Evolutionary conservation across 2,888 invertebrate species (phyloP).

Genomic region (Campaea margaritaria): DNA sequence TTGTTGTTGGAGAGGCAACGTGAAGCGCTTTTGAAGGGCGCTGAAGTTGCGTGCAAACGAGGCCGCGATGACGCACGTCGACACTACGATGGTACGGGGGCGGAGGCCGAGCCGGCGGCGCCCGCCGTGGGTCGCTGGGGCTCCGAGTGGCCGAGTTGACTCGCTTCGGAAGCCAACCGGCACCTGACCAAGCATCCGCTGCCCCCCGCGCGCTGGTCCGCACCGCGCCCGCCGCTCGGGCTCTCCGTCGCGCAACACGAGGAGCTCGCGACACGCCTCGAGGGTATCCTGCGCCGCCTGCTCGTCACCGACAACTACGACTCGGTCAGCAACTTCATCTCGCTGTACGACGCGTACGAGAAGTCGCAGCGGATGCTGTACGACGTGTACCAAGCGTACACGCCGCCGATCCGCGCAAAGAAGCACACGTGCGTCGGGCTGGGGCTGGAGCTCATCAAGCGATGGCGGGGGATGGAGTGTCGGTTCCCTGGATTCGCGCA

Average conservation of each 20-base stretch:
- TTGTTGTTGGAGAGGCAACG: slow-evolving; percentile 87
- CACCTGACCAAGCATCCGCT: slow-evolving; percentile 63
- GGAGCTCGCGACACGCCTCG: slow-evolving; percentile 91
- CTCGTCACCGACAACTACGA: slow-evolving; percentile 95
- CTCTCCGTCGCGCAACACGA: slow-evolving; percentile 87
- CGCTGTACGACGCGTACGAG: slow-evolving; percentile 87
- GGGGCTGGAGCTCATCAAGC: slow-evolving; percentile 88
- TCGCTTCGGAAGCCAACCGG: slow-evolving; percentile 86
- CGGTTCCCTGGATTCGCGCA: slow-evolving; percentile 89
- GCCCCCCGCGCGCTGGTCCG: slow-evolving; percentile 56
- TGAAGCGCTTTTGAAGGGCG: slow-evolving; percentile 86
- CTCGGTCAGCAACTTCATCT: slow-evolving; percentile 93
- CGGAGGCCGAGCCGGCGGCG: slow-evolving; percentile 86
- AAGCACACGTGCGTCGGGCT: slow-evolving; percentile 96
- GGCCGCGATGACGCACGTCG: slow-evolving; percentile 55
- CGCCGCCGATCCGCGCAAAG: slow-evolving; percentile 90
- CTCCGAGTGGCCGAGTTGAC: slow-evolving; percentile 99
- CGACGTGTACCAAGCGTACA: slow-evolving; percentile 91
- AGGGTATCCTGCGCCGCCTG: slow-evolving; percentile 91
- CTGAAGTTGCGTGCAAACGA: slow-evolving; percentile 69
- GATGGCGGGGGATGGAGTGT: slow-evolving; percentile 85
- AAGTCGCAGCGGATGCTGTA: slow-evolving; percentile 85
- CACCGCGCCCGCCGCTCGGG: slow-evolving; percentile 50
- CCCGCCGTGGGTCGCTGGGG: slow-evolving; percentile 96
- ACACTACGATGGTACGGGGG: slow-evolving; percentile 56